These are phyloP conservation scores for Zaprionus kolodkinae DNA, from an alignment of 1,140 invertebrate species.

Conservation along the genomic window DNA sequence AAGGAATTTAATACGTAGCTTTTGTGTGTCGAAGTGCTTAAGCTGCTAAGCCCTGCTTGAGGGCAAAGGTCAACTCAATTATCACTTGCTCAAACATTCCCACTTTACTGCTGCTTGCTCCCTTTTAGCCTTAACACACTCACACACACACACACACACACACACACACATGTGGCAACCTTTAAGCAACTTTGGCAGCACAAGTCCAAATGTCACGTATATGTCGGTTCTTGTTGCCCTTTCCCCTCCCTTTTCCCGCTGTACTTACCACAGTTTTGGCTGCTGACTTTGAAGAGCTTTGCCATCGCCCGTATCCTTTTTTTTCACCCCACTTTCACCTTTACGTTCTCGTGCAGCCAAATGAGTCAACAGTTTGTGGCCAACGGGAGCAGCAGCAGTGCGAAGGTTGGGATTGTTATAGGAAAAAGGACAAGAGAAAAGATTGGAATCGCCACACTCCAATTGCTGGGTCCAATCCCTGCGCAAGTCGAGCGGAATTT, in stretches of 20 bases:
- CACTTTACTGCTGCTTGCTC: not conserved
- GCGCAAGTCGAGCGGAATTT: constrained; percentile 71
- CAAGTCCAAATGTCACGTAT: constrained; percentile 7
- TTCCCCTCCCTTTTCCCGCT: not conserved
- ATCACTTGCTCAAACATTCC: constrained; percentile 1
- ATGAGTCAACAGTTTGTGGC: constrained; percentile 5
- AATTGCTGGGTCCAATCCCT: not conserved
- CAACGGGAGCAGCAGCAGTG: no score
- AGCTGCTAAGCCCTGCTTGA: not conserved
- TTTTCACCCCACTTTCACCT: not conserved
- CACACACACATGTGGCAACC: not conserved
- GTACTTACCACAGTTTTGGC: constrained; percentile 1
- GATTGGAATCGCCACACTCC: not conserved
- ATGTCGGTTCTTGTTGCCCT: not conserved
- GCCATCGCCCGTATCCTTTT: not conserved
- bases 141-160: not conserved
- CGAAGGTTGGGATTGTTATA: no score
- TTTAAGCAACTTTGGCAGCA: not conserved
- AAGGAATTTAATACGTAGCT: not conserved
- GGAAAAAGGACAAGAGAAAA: no score
- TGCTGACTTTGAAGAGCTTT: constrained; percentile 4
- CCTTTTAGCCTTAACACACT: not conserved
- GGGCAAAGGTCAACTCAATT: constrained; percentile 15
- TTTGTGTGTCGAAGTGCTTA: not conserved
- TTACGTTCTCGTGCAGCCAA: not conserved